Evolutionary conservation across 2,797 vertebrate species (phyloP).

Genomic region (Podarcis siculus): DNA sequence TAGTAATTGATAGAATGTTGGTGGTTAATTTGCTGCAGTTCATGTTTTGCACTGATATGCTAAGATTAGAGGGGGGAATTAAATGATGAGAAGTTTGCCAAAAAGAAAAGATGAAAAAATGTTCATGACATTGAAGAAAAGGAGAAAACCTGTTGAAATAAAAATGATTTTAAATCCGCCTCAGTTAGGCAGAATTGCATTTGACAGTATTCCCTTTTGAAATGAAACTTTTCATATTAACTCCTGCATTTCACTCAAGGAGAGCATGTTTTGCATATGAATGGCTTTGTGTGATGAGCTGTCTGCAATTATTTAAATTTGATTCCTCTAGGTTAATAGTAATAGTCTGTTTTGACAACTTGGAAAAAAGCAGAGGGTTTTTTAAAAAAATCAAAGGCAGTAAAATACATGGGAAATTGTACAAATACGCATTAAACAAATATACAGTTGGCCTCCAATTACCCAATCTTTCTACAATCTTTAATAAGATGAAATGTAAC

Average conservation of each 20-base stretch:
- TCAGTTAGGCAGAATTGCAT: slow-evolving; percentile 33
- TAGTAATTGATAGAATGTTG: slow-evolving; percentile 24
- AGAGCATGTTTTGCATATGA: slow-evolving; percentile 59
- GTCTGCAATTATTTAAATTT: slow-evolving; percentile 66
- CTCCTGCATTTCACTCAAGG: slow-evolving; percentile 48
- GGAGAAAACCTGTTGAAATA: slow-evolving; percentile 38
- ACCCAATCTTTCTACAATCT: not conserved
- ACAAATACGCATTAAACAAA: not conserved
- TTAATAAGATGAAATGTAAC: not conserved
- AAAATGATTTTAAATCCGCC: slow-evolving; percentile 53
- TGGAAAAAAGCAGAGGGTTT: slow-evolving; percentile 11
- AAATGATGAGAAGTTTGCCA: not conserved
- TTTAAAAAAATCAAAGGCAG: not conserved
- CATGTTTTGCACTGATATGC: slow-evolving; percentile 16
- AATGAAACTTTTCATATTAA: slow-evolving; percentile 46
- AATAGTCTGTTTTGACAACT: slow-evolving; percentile 68
- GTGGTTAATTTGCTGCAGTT: not conserved
- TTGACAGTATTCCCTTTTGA: slow-evolving; percentile 52
- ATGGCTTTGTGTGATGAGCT: slow-evolving; percentile 64
- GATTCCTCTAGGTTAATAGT: slow-evolving; percentile 56
- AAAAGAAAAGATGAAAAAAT: not conserved
- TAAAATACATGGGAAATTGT: slow-evolving; percentile 2
- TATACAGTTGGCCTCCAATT: not conserved
- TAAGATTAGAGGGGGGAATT: not conserved
- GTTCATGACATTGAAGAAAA: not conserved